Base-by-base conservation (phyloP, 1,140 invertebrate species). In the Propsilocerus akamusi region DNA sequence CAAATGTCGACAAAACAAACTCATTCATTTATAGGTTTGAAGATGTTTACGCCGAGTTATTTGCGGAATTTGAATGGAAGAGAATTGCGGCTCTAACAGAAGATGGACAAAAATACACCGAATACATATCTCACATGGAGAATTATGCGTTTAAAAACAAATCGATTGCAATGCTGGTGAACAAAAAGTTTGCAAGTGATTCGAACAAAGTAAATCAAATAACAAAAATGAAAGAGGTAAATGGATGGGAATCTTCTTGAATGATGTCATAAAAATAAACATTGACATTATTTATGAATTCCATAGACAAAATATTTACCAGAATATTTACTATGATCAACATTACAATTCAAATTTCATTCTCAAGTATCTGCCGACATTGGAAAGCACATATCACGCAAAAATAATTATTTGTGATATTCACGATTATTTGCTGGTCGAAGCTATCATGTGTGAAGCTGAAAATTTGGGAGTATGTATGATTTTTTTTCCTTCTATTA, bases 391-490 rank as follows among this genome's bases (percentile, higher is more conserved):
- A 17, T 17, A 78, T 52, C 70, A 69, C 24, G 73, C 74, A 0
- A 71, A 71, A 50, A 85, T 91, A 11, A 86, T 91, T 25, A 86
- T 90, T 56, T 83, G 81, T 0, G 84, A 88, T 62, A 77, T 87
- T 41, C 77, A 81, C 52, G 79, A 78, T 49, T 65, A 71, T 53
- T 71, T 71, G 5, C 58, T 71, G 25, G 83, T 82, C 2, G 67
- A 80, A 48, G 67, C 73, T 30, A 72, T 84, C 2, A 78, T 88
- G 73, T 88, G 85, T 59, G 76, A 84, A 62, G 85, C 86, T 1
- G 80, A 74, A 53, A 73, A 76, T 59, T 65, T 80, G 55, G 68
- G 78, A 51, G 70, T 71, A 56, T 61, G 55, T 5, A 17, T n/a
- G n/a, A n/a, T n/a, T n/a, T n/a, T n/a, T n/a, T n/a, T n/a, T n/a